Evolutionary conservation across 2,797 vertebrate species (phyloP).

Genomic region (Thripadectes ignobilis): DNA sequence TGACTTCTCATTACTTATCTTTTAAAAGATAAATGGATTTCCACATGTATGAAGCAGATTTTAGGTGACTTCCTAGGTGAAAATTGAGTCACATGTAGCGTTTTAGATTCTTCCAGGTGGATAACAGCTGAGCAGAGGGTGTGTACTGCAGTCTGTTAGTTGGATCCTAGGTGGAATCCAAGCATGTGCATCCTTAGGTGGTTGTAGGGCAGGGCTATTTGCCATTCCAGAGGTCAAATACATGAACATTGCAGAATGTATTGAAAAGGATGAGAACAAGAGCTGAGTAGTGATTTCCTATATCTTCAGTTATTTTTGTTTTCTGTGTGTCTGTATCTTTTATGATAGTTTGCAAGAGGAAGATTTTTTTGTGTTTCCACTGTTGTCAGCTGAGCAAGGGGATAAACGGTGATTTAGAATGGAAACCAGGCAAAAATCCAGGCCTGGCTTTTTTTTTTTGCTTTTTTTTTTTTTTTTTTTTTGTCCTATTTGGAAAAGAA

Average conservation of each 20-base stretch:
- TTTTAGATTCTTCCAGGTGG: neutral
- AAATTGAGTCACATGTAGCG: neutral
- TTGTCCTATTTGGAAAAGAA: constrained; percentile 32
- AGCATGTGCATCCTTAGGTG: neutral
- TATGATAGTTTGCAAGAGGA: neutral
- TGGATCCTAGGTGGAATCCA: neutral
- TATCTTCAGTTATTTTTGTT: neutral
- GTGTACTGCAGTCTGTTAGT: neutral
- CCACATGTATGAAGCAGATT: neutral
- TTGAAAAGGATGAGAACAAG: neutral
- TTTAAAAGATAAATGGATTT: neutral
- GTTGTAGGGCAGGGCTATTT: neutral
- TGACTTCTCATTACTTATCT: neutral
- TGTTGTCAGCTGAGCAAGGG: neutral
- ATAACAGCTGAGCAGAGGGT: neutral
- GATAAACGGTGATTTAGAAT: neutral
- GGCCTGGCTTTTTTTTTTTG: neutral
- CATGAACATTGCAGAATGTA: neutral
- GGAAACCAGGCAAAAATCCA: constrained; percentile 24
- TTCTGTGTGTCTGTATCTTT: neutral
- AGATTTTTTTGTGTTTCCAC: neutral
- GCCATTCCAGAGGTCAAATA: neutral
- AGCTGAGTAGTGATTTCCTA: neutral
- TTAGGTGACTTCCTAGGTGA: neutral
- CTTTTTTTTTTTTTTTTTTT: neutral